Conservation (phyloP, 2,113 vertebrate genomes). For the Macrotis lagotis region DNA sequence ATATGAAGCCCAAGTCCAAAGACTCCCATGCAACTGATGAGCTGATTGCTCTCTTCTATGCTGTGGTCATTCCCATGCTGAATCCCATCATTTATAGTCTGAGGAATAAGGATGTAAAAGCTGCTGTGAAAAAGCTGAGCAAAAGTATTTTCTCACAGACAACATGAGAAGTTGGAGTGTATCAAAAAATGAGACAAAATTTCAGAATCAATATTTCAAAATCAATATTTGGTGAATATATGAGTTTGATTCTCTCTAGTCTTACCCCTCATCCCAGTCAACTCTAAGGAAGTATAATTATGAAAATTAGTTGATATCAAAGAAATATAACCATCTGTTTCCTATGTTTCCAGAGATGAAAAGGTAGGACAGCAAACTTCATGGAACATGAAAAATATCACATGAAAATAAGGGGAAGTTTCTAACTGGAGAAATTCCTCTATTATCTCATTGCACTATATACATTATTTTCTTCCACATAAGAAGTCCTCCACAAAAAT, state of each 20-base stretch:
- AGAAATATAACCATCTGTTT: neutral
- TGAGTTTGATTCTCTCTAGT: neutral
- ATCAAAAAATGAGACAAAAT: neutral
- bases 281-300: neutral
- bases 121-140: slow-evolving; percentile 5
- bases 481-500: neutral
- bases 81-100: slow-evolving; percentile 73
- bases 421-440: neutral
- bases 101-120: slow-evolving; percentile 67
- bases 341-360: neutral
- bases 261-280: neutral
- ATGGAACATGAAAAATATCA: neutral
- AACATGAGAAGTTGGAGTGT: neutral
- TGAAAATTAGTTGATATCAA: neutral
- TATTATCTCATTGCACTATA: neutral
- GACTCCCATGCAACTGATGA: slow-evolving; percentile 28
- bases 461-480: neutral
- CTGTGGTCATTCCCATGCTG: slow-evolving; percentile 63
- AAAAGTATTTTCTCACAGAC: neutral
- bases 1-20: slow-evolving; percentile 72
- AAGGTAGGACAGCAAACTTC: neutral
- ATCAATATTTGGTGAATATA: neutral
- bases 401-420: too few relatives aligned
- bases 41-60: slow-evolving; percentile 62
- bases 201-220: neutral